Base-by-base conservation (phyloP, 2,797 vertebrate species). In the Nyctalus aviator region DNA sequence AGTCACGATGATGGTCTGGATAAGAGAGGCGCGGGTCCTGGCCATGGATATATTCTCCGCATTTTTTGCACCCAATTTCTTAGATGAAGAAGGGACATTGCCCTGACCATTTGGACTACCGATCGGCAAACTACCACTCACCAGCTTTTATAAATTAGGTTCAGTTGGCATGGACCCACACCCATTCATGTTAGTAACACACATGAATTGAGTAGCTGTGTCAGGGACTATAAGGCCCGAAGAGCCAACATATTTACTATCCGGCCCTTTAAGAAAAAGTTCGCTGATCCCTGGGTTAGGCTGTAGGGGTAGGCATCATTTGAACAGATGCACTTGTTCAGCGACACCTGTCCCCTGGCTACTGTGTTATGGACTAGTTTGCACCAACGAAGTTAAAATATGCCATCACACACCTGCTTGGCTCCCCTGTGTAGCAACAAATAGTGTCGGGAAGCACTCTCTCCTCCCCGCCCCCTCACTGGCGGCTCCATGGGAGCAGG, bases 361-460 rank as follows among this genome's bases (percentile, higher is more conserved):
- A 27, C 69, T 93, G 27, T 77, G 68, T 85, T 25, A 88, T 85
- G 69, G 78, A 55, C 13, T 55, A 44, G 9, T 85, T 86, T 90
- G 41, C 48, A 44, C 35, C 57, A 50, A 53, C 30, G 37, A 76
- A 79, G 27, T 92, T 82, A 27, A n/a, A 71, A 76, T 92, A 50
- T 90, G 23, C 77, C 55, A 50, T 41, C 32, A 46, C 1, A 66
- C 1, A 69, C 14, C 44, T 88, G 71, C 48, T 90, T 69, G 72
- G n/a, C 50, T 90, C 25, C 46, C 55, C 50, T 79, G 0, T 30
- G 21, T n/a, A 53, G 35, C 66, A 77, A 13, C 25, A 53, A 10
- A 35, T 41, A 6, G 20, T 69, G 44, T 13, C 75, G 25, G 30
- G n/a, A 86, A 78, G 21, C 30, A 62, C 23, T 62, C 35, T 83